Evolutionary conservation across 2,797 vertebrate genomes (phyloP).

Genomic region (Orientallactaga sibirica): DNA sequence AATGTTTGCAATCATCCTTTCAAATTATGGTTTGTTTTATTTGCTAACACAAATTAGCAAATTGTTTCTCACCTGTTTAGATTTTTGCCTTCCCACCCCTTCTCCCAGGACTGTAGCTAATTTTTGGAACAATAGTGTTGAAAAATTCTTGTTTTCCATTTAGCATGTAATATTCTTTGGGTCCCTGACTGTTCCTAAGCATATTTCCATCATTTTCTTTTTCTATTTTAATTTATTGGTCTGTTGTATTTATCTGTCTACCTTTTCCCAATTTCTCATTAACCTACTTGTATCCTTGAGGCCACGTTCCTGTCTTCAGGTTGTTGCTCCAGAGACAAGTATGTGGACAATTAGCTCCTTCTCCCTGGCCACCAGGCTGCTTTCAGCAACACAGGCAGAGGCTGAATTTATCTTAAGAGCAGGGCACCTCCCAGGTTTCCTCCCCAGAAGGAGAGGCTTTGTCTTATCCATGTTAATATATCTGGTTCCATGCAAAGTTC

Average conservation of each 20-base stretch:
- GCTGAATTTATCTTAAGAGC: neutral
- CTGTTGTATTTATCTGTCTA: neutral
- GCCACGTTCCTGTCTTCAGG: neutral
- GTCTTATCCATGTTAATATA: no score
- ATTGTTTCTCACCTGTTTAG: neutral
- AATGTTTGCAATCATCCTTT: neutral
- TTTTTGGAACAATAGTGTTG: no score
- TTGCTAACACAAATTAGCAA: neutral
- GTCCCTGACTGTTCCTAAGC: neutral
- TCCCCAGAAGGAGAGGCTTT: no score
- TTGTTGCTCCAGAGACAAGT: neutral
- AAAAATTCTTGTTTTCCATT: neutral
- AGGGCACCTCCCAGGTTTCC: neutral
- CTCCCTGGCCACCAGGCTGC: neutral
- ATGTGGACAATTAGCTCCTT: no score
- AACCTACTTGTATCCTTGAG: neutral
- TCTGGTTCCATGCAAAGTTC: no score
- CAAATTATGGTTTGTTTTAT: neutral
- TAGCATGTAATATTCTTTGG: neutral
- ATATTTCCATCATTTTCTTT: neutral
- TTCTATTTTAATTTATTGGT: neutral
- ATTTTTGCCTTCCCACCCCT: neutral
- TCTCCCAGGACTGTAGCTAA: neutral
- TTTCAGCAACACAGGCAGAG: neutral
- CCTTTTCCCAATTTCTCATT: neutral